phyloP scores from a whole-genome alignment of 2,113 vertebrate species.

The Dipodomys ordii region DNA sequence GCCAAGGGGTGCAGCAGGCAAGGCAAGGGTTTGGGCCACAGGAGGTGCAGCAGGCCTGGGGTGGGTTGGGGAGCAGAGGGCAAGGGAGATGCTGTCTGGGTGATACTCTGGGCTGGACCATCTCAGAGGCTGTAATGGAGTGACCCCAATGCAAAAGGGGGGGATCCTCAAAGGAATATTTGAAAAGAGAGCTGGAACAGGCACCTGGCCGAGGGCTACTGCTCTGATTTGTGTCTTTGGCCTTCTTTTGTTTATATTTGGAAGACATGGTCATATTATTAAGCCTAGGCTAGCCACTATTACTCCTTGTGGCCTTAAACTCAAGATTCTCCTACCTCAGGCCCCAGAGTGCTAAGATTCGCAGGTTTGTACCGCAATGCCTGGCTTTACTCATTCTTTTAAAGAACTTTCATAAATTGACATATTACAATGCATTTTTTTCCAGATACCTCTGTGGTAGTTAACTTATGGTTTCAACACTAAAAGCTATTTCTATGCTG shows the following conservation, averaged over 20 bases:
- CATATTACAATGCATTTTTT: not conserved
- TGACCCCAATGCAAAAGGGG: not conserved
- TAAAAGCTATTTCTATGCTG: not conserved
- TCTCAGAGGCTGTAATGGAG: too few species aligned
- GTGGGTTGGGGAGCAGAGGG: not conserved
- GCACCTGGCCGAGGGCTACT: not conserved
- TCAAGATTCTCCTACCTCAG: too few species aligned
- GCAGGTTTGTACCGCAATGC: not conserved
- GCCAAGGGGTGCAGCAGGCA: too few species aligned
- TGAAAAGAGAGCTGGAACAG: not conserved
- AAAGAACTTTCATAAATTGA: not conserved
- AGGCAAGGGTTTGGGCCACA: too few species aligned
- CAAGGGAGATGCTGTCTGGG: not conserved
- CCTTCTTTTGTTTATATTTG: too few species aligned
- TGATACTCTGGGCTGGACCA: not conserved
- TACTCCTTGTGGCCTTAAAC: too few species aligned
- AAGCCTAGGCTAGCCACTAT: too few species aligned
- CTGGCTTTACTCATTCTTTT: not conserved
- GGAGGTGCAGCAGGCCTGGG: too few species aligned
- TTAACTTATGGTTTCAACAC: not conserved
- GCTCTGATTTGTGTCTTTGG: too few species aligned
- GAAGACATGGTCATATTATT: too few species aligned
- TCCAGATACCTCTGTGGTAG: not conserved
- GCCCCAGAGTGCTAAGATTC: not conserved
- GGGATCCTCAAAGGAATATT: not conserved